Evolutionary conservation across 2,113 vertebrate species (phyloP), one percentile per base, ranked within the genome.

Genomic region (Trachemys scripta): DNA sequence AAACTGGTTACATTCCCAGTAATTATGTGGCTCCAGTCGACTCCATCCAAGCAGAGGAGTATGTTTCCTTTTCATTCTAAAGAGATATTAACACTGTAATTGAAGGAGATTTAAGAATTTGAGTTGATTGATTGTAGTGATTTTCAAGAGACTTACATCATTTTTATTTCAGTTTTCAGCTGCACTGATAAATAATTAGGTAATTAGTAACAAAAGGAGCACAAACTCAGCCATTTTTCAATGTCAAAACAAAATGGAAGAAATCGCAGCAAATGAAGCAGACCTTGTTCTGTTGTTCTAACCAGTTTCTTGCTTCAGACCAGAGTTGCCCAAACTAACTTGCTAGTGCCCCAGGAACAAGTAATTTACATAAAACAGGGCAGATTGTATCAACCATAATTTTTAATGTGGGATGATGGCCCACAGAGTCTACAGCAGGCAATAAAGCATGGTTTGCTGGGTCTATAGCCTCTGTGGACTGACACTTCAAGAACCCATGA

Each of bases 11-110:
- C 98, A 99, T 99, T 98, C 99, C 99, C 97, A 99, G 99, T 98
- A 99, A 99, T 97, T 99, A 99, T 69, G 99, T 99, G 98, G 99
- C 99, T 98, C 99, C 99, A 25, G 99, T 99, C 27, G 99, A 99
- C 97, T 99, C 99, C 83, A 99, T 99, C 98, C 99, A 99, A 97
- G 99, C 99, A 93, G 99, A 99, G 97, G 99, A 99, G 99, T 99
- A 98, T 97, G 99, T 99, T 94, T 95, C 84, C 50, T 90, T 97
- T 97, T 85, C 35, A 4, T 96, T 97, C 80, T 82, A 85, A 88
- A 96, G 85, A 92, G 76, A 27, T n/a, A 72, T 90, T 95, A 94
- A 35, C 38, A 17, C 65, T 75, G 31, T 83, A 25, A 92, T 62
- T 81, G 84, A 88, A 95, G 76, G 59, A 80, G 49, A 69, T 72